Conservation (phyloP, 2,888 invertebrate genomes). For the Sericinus montela region DNA sequence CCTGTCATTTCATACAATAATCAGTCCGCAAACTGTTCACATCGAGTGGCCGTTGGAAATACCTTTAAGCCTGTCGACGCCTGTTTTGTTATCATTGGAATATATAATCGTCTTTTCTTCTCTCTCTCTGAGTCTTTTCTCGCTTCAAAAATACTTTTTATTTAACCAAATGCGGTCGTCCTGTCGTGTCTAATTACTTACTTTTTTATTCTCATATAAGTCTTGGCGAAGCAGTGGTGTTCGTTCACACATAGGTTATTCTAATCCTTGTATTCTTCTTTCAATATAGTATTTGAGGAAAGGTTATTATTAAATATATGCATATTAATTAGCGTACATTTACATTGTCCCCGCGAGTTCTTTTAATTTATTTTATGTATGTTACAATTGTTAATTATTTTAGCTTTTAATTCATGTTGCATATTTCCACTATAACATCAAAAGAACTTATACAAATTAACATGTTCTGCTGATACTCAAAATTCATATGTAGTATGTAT, state of each 20-base stretch:
- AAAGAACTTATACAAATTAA: no score
- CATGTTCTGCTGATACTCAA: no score
- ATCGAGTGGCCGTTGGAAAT: constrained; percentile 35
- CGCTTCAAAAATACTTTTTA: constrained; percentile 18
- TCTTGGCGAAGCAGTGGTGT: not conserved
- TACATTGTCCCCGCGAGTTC: no score
- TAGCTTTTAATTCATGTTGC: no score
- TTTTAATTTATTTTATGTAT: no score
- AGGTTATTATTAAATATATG: no score
- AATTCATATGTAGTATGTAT: no score
- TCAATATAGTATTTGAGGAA: no score
- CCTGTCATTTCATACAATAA: constrained; percentile 56
- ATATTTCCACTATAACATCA: no score
- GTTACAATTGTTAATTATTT: no score
- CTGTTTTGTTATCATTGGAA: constrained; percentile 39
- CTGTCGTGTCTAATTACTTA: not conserved
- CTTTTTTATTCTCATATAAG: no score
- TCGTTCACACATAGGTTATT: constrained; percentile 20
- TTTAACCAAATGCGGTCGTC: not conserved
- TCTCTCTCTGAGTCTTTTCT: constrained; percentile 6
- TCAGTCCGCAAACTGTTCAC: constrained; percentile 47
- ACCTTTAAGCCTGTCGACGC: constrained; percentile 28
- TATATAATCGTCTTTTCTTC: constrained; percentile 43
- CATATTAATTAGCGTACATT: no score
- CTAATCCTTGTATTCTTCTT: not conserved